Conservation (phyloP, 2,888 invertebrate species). For the Catocala sponsa region DNA sequence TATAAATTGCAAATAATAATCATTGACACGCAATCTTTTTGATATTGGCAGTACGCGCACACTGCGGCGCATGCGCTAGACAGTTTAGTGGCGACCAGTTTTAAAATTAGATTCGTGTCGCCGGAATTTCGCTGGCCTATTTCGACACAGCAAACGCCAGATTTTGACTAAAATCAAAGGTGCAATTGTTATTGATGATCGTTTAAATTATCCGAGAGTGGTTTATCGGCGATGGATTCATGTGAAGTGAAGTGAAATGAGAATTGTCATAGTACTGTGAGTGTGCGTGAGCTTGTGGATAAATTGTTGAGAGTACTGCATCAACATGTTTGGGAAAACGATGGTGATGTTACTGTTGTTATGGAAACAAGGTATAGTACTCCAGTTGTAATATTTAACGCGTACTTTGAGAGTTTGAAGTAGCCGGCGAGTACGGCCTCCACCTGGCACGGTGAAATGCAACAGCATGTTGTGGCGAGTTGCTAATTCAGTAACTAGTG, state of each 20-base stretch:
- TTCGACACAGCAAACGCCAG: slow-evolving; percentile 71
- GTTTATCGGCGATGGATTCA: slow-evolving; percentile 39
- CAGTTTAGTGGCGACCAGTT: slow-evolving; percentile 67
- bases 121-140: slow-evolving; percentile 79
- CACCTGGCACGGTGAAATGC: neutral
- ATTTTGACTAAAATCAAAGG: slow-evolving; percentile 63
- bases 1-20: slow-evolving; percentile 40
- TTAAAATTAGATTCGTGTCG: slow-evolving; percentile 82
- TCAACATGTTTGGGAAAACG: slow-evolving; percentile 61
- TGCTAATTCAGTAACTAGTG: slow-evolving; percentile 19
- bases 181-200: slow-evolving; percentile 56
- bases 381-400: neutral
- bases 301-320: slow-evolving; percentile 43
- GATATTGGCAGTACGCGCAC: slow-evolving; percentile 62
- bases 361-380: slow-evolving; percentile 68
- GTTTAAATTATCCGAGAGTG: slow-evolving; percentile 45
- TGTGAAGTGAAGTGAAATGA: slow-evolving; percentile 51
- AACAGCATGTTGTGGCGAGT: slow-evolving; percentile 2
- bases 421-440: neutral
- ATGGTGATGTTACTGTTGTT: slow-evolving; percentile 64
- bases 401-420: slow-evolving; percentile 5
- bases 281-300: slow-evolving; percentile 55
- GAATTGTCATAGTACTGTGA: slow-evolving; percentile 34
- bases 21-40: slow-evolving; percentile 59
- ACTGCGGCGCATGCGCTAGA: slow-evolving; percentile 77